phyloP scores from a whole-genome alignment of 2,888 invertebrate species.

The Chydorus sphaericus region DNA sequence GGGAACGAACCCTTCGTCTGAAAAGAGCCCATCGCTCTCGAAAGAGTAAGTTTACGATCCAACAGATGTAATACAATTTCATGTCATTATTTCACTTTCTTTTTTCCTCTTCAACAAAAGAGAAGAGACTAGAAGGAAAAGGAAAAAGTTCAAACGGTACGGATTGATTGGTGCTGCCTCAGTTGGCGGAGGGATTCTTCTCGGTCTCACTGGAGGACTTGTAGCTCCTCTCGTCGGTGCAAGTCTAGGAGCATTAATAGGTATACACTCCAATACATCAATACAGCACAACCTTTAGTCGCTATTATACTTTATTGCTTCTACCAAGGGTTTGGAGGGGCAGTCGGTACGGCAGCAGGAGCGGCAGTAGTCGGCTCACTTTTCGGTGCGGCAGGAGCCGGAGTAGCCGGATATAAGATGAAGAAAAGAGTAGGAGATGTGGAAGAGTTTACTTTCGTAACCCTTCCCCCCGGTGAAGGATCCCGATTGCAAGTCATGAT shows the following conservation, averaged over 20 bases:
- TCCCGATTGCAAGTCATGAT: conserved; percentile 42
- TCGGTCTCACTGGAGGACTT: conserved; percentile 48
- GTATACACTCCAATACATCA: conserved; percentile 19
- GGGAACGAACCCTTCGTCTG: conserved; percentile 24
- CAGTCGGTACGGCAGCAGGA: conserved; percentile 37
- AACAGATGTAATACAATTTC: background rate
- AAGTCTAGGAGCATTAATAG: conserved; percentile 28
- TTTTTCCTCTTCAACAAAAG: background rate
- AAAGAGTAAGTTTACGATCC: conserved; percentile 27
- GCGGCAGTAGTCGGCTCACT: conserved; percentile 42
- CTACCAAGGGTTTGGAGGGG: no score
- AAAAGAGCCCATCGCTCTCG: background rate
- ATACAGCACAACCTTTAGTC: no score
- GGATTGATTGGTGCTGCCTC: conserved; percentile 47
- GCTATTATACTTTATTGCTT: no score
- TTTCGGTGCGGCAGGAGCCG: conserved; percentile 51
- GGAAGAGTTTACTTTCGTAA: conserved; percentile 48
- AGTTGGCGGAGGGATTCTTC: conserved; percentile 45
- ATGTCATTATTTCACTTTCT: background rate
- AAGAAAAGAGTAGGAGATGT: conserved; percentile 48
- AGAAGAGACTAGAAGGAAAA: background rate
- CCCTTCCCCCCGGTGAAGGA: conserved; percentile 30
- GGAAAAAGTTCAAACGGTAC: conserved; percentile 42
- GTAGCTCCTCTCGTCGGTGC: conserved; percentile 44
- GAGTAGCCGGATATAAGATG: conserved; percentile 51